phyloP scores from a whole-genome alignment of 2,797 vertebrate species.

The Gambusia yucatana region DNA sequence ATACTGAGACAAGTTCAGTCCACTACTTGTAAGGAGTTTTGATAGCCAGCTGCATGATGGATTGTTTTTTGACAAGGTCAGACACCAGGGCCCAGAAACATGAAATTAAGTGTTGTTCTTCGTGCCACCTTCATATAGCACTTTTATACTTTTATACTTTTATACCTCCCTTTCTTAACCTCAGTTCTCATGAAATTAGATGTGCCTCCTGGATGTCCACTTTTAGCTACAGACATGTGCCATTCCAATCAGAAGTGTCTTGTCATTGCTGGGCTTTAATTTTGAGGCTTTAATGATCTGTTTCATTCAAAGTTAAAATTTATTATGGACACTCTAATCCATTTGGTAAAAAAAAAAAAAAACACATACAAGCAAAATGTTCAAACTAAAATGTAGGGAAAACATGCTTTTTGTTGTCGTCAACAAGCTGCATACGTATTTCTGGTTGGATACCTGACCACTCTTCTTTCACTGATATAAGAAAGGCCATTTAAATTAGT shows the following conservation, averaged over 20 bases:
- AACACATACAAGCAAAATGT: neutral
- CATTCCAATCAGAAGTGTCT: neutral
- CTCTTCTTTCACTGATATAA: neutral
- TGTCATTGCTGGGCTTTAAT: neutral
- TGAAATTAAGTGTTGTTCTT: neutral
- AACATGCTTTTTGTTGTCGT: neutral
- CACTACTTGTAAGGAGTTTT: conserved; percentile 1
- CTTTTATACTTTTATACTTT: no score
- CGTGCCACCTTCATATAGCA: neutral
- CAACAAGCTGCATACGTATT: neutral
- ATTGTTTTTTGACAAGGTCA: conserved; percentile 4
- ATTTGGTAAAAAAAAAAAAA: neutral
- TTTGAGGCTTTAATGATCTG: neutral
- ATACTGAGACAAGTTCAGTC: conserved; percentile 3
- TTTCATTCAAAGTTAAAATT: neutral
- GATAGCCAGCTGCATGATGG: neutral
- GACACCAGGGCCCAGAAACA: neutral
- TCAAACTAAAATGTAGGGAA: neutral
- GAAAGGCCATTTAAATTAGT: neutral
- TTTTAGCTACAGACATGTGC: neutral
- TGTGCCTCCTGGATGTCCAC: neutral
- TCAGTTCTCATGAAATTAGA: neutral
- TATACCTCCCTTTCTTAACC: neutral
- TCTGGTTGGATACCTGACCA: neutral
- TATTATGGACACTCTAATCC: neutral